Percentiles rank a stretch among this genome's conserved stretches.
These are phyloP conservation scores for Ondatra zibethicus DNA, from an alignment of 2,113 vertebrate species.

Conservation along the genomic window DNA sequence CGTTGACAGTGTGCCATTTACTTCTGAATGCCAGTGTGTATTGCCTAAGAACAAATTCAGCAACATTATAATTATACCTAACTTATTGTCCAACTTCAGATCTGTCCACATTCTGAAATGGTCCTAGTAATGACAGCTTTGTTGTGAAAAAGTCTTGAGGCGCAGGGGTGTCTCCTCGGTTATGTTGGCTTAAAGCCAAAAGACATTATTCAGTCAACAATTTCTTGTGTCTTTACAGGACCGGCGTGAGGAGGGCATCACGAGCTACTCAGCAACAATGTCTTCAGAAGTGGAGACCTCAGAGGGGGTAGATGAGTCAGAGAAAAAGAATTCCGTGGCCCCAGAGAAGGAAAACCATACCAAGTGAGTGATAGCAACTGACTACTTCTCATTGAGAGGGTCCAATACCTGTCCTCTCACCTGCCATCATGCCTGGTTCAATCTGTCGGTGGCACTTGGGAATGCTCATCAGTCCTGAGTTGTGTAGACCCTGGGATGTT, in stretches of 20 bases:
- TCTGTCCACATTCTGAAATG: background rate
- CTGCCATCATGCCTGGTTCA: background rate
- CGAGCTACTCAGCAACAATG: constrained; percentile 20
- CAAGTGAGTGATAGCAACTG: constrained; percentile 76
- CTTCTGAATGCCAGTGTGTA: background rate
- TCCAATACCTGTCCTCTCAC: background rate
- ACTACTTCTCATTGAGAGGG: background rate
- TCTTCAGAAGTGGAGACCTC: constrained; percentile 78
- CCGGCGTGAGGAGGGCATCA: constrained; percentile 18
- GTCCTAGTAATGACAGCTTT: background rate
- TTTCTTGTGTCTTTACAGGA: constrained; percentile 60
- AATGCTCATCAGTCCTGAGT: background rate
- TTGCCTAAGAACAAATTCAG: constrained; percentile 15
- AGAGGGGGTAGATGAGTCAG: constrained; percentile 75
- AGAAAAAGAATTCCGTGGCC: constrained; percentile 53
- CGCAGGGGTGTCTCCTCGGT: background rate
- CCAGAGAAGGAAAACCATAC: constrained; percentile 63
- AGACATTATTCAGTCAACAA: background rate
- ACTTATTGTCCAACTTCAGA: background rate
- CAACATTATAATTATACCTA: background rate
- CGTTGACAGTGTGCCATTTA: background rate
- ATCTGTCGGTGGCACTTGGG: background rate
- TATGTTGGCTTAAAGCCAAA: background rate
- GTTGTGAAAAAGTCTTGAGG: constrained; percentile 15
- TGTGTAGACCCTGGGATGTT: background rate